Evolutionary conservation across 2,113 vertebrate genomes (phyloP), one percentile per base, ranked within the genome.

Genomic region (Labrus mixtus): DNA sequence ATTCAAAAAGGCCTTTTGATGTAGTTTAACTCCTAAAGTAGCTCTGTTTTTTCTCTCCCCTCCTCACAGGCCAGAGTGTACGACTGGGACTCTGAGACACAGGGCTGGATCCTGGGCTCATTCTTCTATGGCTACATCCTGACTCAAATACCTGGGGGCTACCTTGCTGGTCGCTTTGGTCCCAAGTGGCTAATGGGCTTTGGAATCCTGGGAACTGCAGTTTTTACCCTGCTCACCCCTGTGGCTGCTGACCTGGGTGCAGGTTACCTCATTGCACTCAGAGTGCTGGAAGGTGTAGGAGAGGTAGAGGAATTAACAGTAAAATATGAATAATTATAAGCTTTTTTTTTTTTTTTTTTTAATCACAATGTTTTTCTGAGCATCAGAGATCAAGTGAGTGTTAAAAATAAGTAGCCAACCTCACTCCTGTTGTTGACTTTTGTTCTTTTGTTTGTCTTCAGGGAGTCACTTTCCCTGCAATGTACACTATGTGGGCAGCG

Each of bases 101-200:
- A 99, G 87, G 98, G 98, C 51, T 99, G 97, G 97, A 97, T 99
- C 89, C 95, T 99, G 48, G 96, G 98, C 66, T 97, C 98, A 36
- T 99, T 99, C 91, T 99, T 99, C 92, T 99, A 98, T 33, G 98
- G 98, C 65, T 99, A 99, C 91, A 97, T 99, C 75, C 37, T 99
- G 82, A 99, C 97, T 6, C 98, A 99, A 91, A 93, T 99, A 79
- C 98, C 97, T 23, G 98, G 98, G 36, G 98, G 98, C 39, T 98
- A 97, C 85, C 72, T 98, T 79, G 97, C 97, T 33, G 93, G 96
- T 67, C 96, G 90, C 90, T 90, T 92, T 0, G 97, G 98, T 29
- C 95, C 97, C 10, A 99, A 99, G 80, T 92, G 95, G 87, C 92
- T 99, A 45, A 70, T 99, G 79, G 98, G 97, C 0, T 90, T 97